Conservation (phyloP, 2,797 vertebrate species). For the Lepidocolaptes lacrymiger region DNA sequence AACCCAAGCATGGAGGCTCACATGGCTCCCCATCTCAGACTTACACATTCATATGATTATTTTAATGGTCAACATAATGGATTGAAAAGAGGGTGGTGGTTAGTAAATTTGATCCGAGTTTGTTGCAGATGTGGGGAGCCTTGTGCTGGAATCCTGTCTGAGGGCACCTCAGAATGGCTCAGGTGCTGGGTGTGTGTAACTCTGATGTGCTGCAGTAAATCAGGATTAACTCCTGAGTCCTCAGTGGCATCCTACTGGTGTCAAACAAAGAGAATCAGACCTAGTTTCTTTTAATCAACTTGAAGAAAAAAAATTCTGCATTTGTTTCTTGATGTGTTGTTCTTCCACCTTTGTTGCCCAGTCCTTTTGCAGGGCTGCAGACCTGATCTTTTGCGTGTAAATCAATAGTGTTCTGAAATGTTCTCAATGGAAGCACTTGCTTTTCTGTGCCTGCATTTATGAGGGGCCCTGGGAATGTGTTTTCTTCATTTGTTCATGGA, state of each 20-base stretch:
- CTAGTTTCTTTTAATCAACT: slow-evolving; percentile 27
- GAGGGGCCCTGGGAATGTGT: background rate
- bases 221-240: slow-evolving; percentile 16
- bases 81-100: slow-evolving; percentile 39
- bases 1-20: slow-evolving; percentile 51
- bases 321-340: background rate
- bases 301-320: background rate
- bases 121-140: slow-evolving; percentile 14
- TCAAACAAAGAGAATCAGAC: slow-evolving; percentile 12
- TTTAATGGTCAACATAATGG: slow-evolving; percentile 54
- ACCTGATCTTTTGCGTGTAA: background rate
- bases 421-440: background rate
- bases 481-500: slow-evolving; percentile 1
- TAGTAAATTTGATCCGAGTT: background rate
- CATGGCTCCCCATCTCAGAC: slow-evolving; percentile 41
- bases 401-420: slow-evolving; percentile 4
- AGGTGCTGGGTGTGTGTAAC: background rate
- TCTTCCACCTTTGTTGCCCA: background rate
- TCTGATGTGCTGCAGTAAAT: slow-evolving; percentile 26
- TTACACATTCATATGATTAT: slow-evolving; percentile 52
- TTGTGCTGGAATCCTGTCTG: background rate
- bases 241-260: background rate
- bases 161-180: background rate
- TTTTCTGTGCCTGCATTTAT: background rate
- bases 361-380: background rate